phyloP scores from a whole-genome alignment of 2,888 invertebrate genomes.

The Caenorhabditis angaria region DNA sequence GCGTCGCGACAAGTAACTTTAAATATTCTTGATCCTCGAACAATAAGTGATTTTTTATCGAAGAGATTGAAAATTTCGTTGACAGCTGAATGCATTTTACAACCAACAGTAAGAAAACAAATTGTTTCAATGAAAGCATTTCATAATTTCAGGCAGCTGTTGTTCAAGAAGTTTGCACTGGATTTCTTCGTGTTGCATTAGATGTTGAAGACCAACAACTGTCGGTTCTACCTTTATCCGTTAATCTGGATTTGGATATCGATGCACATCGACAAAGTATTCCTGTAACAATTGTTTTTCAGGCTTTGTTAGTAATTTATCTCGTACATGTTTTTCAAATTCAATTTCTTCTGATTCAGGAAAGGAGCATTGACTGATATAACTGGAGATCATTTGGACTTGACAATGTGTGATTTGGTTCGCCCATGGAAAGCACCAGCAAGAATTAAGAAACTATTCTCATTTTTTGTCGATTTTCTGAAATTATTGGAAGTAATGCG shows the following conservation, averaged over 20 bases:
- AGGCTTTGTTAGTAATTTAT: constrained; percentile 23
- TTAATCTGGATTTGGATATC: neutral
- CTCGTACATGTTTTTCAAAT: neutral
- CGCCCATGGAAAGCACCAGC: neutral
- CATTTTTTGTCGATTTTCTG: constrained; percentile 28
- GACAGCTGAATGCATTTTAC: neutral
- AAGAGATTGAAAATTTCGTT: neutral
- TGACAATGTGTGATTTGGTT: constrained; percentile 37
- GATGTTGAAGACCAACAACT: constrained; percentile 15
- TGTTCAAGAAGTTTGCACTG: constrained; percentile 14
- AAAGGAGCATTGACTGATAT: constrained; percentile 26
- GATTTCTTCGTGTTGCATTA: constrained; percentile 17
- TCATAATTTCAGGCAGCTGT: constrained; percentile 22
- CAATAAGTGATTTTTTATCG: neutral
- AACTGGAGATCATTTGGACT: constrained; percentile 16
- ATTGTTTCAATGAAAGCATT: neutral
- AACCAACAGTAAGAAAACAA: neutral
- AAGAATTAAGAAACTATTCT: constrained; percentile 10
- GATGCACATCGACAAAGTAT: constrained; percentile 25
- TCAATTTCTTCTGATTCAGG: constrained; percentile 12
- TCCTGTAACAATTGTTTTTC: constrained; percentile 17
- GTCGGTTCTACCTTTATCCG: constrained; percentile 18
- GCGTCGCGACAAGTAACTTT: neutral
- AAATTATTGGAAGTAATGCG: constrained; percentile 12
- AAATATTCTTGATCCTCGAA: neutral